phyloP scores from a whole-genome alignment of 2,113 vertebrate species.

The Lathamus discolor region DNA sequence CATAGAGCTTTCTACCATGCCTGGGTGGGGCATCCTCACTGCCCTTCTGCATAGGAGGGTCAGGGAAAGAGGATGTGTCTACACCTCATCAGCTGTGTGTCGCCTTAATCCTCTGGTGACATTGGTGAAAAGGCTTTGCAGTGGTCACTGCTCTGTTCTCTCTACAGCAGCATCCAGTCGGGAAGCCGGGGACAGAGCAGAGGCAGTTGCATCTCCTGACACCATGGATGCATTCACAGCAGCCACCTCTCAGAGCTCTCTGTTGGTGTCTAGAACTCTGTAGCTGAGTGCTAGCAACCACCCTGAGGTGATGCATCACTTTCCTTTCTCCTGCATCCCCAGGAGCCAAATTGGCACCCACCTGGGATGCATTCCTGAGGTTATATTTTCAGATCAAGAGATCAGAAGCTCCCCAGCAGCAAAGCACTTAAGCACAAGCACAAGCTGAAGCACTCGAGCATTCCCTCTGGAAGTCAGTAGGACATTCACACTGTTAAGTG shows the following conservation, averaged over 20 bases:
- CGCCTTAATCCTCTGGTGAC: neutral
- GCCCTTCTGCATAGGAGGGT: neutral
- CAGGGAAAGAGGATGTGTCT: neutral
- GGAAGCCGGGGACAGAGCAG: neutral
- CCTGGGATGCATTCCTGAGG: neutral
- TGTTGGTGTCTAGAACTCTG: neutral
- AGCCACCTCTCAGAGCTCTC: neutral
- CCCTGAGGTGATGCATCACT: neutral
- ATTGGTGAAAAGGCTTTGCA: neutral
- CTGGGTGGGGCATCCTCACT: neutral
- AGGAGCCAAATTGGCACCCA: neutral
- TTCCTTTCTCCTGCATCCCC: neutral
- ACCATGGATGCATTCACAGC: neutral
- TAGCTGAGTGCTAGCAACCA: neutral
- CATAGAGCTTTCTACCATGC: neutral
- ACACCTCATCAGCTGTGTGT: neutral
- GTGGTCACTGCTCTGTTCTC: neutral
- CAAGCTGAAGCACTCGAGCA: neutral
- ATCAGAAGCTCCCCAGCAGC: neutral
- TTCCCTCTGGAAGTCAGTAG: neutral
- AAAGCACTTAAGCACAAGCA: neutral
- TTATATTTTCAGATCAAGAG: neutral
- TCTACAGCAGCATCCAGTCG: accelerated
- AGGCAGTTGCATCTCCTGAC: accelerated
- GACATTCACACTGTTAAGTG: neutral